phyloP scores from a whole-genome alignment of 2,888 invertebrate species.

The Meganola albula region DNA sequence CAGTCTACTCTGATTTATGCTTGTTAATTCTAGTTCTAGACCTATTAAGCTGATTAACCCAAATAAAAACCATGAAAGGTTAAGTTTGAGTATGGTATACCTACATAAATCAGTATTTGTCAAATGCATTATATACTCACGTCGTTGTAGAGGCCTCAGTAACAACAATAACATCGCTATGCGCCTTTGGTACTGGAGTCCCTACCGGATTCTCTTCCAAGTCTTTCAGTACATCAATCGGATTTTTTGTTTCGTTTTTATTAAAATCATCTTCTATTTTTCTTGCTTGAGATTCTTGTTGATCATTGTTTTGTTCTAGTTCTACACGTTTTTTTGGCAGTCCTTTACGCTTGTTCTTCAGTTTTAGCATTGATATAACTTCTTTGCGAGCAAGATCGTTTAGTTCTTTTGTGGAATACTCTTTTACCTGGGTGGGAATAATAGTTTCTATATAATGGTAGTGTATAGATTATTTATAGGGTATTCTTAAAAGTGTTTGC shows the following conservation, averaged over 20 bases:
- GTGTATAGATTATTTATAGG: too few species aligned
- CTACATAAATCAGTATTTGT: too few species aligned
- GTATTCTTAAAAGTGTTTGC: too few species aligned
- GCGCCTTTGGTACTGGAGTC: conserved; percentile 46
- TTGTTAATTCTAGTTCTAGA: too few species aligned
- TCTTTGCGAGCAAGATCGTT: conserved; percentile 59
- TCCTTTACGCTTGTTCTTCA: conserved; percentile 44
- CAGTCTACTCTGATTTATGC: too few species aligned
- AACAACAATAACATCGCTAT: conserved; percentile 53
- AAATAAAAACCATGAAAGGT: too few species aligned
- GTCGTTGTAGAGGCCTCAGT: conserved; percentile 34
- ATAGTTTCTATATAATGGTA: too few species aligned
- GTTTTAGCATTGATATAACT: conserved; percentile 38
- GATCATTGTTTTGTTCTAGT: conserved; percentile 13
- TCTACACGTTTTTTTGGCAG: conserved; percentile 24
- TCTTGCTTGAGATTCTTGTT: conserved; percentile 21
- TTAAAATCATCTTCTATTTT: too few species aligned
- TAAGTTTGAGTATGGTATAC: too few species aligned
- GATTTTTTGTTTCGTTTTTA: conserved; percentile 39
- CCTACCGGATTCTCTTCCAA: conserved; percentile 64
- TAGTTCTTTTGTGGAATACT: conserved; percentile 62
- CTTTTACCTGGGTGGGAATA: conserved; percentile 65
- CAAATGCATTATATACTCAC: conserved; percentile 40
- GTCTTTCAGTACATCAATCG: conserved; percentile 46
- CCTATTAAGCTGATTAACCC: too few species aligned